Base-by-base conservation (phyloP, 2,797 vertebrate genomes). In the Antrozous pallidus region DNA sequence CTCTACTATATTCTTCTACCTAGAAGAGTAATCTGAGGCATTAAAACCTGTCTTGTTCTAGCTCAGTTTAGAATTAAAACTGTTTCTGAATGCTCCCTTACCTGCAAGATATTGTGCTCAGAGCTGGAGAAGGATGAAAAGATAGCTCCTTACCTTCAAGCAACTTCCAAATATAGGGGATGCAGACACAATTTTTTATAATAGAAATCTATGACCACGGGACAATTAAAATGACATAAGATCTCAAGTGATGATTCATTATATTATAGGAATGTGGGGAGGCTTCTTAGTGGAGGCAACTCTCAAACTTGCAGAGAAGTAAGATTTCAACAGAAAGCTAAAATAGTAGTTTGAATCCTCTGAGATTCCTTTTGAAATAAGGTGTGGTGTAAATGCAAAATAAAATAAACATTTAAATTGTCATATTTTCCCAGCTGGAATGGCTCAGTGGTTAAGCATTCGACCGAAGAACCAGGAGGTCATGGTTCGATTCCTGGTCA, bases 1-100 rank as follows among this genome's bases (percentile, higher is more conserved):
- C 77, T 73, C 87, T 80, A 70, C 47, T 77, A 63, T 56, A 92
- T 93, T 94, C 65, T 82, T 93, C 78, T 88, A 93, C 51, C 88
- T 90, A 90, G 77, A 92, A 77, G 40, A 95, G 73, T 94, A 95
- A 96, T 96, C 65, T 93, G 85, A 74, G 78, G n/a, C 45, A 81
- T 42, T 84, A 78, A 93, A 74, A 40, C 42, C 85, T 63, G 26
- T 73, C 80, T 71, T 67, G 17, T 79, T 90, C 90, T 58, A 86
- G 81, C 67, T 90, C 90, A 93, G 56, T 82, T 96, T 93, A 86
- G 87, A 93, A 90, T 94, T 79, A 93, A 87, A 96, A 92, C 40
- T 5, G 11, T 36, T 90, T 75, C 78, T 89, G 49, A 87, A 40
- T 58, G 63, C 17, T 90, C n/a, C 65, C 22, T 18, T 86, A n/a